A percentile compares a stretch with the other conserved stretches of the same genome.
Evolutionary conservation across 1,140 invertebrate species (phyloP).

Genomic region (Cotesia typhae): DNA sequence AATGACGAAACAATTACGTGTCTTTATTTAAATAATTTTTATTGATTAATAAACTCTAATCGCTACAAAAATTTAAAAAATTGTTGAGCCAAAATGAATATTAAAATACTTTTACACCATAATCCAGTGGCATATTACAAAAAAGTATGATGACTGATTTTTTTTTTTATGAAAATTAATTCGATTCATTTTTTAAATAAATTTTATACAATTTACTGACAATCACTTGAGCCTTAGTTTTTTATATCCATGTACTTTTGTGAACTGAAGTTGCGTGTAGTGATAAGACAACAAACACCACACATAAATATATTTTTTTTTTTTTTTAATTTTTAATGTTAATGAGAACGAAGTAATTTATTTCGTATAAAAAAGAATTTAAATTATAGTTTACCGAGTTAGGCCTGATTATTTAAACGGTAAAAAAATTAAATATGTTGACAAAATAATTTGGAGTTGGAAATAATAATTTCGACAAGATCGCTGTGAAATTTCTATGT

Average conservation of each 20-base stretch:
- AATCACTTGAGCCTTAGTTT: not conserved
- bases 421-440: not conserved
- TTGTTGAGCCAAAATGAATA: not conserved
- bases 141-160: not conserved
- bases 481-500: constrained; percentile 16
- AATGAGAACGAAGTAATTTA: not conserved
- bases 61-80: not conserved
- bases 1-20: not conserved
- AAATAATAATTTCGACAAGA: constrained; percentile 7
- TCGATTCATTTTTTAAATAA: not conserved
- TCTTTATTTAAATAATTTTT: not conserved
- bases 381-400: not conserved
- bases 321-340: not conserved
- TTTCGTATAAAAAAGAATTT: constrained; percentile 7
- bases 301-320: not conserved
- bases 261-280: not conserved
- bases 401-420: not conserved
- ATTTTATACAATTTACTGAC: constrained; percentile 3
- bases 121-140: not conserved
- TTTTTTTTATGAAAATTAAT: constrained; percentile 3
- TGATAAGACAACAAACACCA: not conserved
- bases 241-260: not conserved
- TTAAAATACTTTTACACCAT: constrained; percentile 4
- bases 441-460: not conserved
- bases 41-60: constrained; percentile 1